Percentiles rank a stretch among this genome's conserved stretches.
These are phyloP conservation scores for Agriopis leucophaearia DNA, from an alignment of 2,888 invertebrate species.

Conservation along the genomic window DNA sequence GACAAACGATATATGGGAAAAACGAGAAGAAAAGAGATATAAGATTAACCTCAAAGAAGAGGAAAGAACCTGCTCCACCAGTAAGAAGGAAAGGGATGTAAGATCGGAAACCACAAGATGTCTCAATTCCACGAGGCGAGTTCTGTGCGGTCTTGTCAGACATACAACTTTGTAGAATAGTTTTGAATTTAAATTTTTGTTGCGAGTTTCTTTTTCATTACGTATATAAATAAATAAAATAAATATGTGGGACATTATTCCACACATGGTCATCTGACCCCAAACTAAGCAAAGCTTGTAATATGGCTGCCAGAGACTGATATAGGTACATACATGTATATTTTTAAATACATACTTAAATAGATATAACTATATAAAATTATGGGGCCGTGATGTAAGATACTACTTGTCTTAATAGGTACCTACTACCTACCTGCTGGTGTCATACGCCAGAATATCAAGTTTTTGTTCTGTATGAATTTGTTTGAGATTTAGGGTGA, in stretches of 20 bases:
- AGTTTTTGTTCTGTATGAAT: not conserved
- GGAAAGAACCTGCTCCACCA: constrained; percentile 68
- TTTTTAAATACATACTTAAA: no score
- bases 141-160: constrained; percentile 83
- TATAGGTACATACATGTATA: no score
- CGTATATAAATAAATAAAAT: no score
- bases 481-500: not conserved
- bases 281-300: no score
- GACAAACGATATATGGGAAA: constrained; percentile 80
- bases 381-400: constrained; percentile 1
- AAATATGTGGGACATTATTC: no score
- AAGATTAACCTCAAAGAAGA: constrained; percentile 74
- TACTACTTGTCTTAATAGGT: no score
- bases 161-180: constrained; percentile 79
- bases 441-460: not conserved
- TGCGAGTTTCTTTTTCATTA: constrained; percentile 49
- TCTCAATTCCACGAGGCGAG: constrained; percentile 85
- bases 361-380: no score
- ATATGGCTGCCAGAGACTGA: no score
- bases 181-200: constrained; percentile 56
- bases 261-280: no score
- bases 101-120: constrained; percentile 86
- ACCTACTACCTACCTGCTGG: no score
- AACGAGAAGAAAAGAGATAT: constrained; percentile 75
- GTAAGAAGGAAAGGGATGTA: constrained; percentile 73